These are phyloP conservation scores for Noctilio leporinus DNA, from an alignment of 2,113 vertebrate genomes.

Conservation along the genomic window DNA sequence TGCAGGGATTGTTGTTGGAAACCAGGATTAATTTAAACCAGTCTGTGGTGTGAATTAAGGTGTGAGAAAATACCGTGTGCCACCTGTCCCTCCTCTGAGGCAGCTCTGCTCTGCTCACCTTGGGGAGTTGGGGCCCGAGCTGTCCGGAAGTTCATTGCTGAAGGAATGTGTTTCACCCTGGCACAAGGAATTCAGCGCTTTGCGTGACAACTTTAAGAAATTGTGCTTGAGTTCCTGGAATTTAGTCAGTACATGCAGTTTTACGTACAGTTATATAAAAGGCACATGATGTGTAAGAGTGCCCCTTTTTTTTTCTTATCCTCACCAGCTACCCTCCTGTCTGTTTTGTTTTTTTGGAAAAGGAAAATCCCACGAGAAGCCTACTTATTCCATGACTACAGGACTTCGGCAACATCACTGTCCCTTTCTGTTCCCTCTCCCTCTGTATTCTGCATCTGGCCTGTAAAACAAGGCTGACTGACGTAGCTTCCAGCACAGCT, in stretches of 20 bases:
- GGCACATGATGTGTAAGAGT: fast-evolving
- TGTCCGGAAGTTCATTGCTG: neutral
- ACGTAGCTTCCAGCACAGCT: neutral
- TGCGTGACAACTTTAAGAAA: neutral
- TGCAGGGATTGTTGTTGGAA: constrained; percentile 6
- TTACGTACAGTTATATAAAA: neutral
- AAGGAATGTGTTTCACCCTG: neutral
- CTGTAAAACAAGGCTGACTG: neutral
- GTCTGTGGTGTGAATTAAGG: constrained; percentile 16
- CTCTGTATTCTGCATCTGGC: neutral
- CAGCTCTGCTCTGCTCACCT: neutral
- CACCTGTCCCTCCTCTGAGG: neutral
- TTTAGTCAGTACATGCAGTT: neutral
- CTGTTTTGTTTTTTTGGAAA: neutral
- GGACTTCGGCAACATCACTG: neutral
- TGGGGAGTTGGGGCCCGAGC: neutral
- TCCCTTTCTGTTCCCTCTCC: neutral
- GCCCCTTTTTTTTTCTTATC: neutral
- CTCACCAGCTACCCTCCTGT: neutral
- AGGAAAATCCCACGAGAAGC: neutral
- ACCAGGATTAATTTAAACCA: constrained; percentile 1
- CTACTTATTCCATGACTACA: neutral
- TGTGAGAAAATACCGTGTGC: neutral
- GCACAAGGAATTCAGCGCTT: neutral
- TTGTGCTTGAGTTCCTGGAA: neutral